Base-by-base conservation (phyloP, 2,113 vertebrate genomes). In the Ceyx melanurus region DNA sequence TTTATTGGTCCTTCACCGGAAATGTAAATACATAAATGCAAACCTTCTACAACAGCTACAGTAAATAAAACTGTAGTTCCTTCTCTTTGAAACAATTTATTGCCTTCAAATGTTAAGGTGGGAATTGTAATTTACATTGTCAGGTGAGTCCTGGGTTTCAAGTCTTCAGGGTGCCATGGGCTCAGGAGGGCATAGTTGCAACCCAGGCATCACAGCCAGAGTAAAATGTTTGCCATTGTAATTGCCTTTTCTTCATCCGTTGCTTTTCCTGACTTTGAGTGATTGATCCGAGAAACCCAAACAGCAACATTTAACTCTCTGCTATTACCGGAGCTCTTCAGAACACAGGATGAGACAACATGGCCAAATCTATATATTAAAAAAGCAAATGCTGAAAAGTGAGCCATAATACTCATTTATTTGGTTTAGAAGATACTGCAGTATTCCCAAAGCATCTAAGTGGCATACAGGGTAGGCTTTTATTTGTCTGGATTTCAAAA, bases 211-310 rank as follows among this genome's bases (percentile, higher is more conserved):
- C 53, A 25, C 64, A 42, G 93, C 64, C 87, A 57, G 87, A 93
- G 91, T 95, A 62, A 95, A 92, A 92, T 46, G 29, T 57, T 92
- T 73, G 18, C 91, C 48, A 80, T 86, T 94, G 42, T 51, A 92
- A 91, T 96, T 93, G 62, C 90, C 92, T 94, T 91, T 84, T 66
- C 51, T 89, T 94, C 29, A 92, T 94, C 86, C 86, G 92, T 97
- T 97, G 97, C 92, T 65, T 77, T 97, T 89, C 95, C 76, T 91
- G 93, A 85, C 92, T 93, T 90, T 29, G 89, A 67, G 94, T 98
- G 98, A 98, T 98, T 97, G 97, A 98, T 98, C 95, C 92, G 95
- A 97, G 97, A 92, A 97, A 95, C 97, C 94, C 96, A 97, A 98
- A 98, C 97, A 96, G 96, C 95, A 70, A 90, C 93, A 68, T 94